A percentile compares a stretch with the other conserved stretches of the same genome.
Evolutionary conservation across 2,113 vertebrate species (phyloP).

Genomic region (Hystrix brachyura): DNA sequence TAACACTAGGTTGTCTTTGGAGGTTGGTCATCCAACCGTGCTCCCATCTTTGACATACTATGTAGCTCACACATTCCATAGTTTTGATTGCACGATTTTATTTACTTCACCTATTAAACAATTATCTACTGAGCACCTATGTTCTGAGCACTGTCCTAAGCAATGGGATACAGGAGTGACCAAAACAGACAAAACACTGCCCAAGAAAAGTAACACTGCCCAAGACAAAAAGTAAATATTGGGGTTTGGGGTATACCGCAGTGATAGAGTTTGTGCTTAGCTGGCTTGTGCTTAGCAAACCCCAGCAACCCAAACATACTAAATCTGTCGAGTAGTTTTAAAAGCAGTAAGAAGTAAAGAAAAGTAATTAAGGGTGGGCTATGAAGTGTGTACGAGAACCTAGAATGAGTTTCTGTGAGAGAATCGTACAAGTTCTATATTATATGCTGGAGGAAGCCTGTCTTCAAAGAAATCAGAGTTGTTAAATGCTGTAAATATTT

Average conservation of each 20-base stretch:
- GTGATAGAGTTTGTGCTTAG: neutral
- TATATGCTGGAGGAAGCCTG: neutral
- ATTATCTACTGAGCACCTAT: constrained; percentile 5
- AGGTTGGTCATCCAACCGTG: neutral
- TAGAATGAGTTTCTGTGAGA: neutral
- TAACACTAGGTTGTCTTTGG: neutral
- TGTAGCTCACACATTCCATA: neutral
- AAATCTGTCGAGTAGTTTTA: neutral
- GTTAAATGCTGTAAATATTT: neutral
- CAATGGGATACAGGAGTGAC: neutral
- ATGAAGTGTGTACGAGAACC: neutral
- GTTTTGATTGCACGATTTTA: constrained; percentile 43
- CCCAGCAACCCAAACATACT: neutral
- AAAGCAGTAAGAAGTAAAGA: neutral
- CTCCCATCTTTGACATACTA: neutral
- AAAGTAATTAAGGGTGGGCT: neutral
- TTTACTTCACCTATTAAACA: neutral
- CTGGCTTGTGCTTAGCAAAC: neutral
- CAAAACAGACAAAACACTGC: neutral
- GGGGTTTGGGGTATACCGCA: no score
- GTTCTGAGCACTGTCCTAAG: neutral
- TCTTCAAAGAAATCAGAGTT: constrained; percentile 40
- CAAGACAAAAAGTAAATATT: neutral
- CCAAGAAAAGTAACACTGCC: neutral
- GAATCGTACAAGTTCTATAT: neutral